Evolutionary conservation across 2,113 vertebrate species (phyloP), one percentile per base, ranked within the genome.

Genomic region (rabbit (Oryctolagus cuniculus)): DNA sequence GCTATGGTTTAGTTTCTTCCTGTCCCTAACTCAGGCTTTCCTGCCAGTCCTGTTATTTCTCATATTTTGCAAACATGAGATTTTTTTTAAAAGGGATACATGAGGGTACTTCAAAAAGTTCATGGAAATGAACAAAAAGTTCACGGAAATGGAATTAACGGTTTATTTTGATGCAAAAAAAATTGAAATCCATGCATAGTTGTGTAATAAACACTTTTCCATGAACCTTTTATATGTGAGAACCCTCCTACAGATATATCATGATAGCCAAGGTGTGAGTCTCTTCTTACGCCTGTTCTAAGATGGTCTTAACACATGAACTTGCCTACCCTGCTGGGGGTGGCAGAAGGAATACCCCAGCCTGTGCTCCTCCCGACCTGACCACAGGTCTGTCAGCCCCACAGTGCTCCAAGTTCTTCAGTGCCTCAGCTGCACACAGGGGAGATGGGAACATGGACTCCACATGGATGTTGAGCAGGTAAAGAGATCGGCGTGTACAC

Each of bases 401-500:
- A 34, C 21, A 2, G 58, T 4, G 29, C 25, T 29, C 34, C 27
- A 70, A 51, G 21, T 19, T 89, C 55, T 34, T 58, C 21, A 13
- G 36, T 53, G 12, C 15, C 27, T 89, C 77, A 22, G 29, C 29
- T 55, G 69, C 17, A 21, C 34, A 70, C 25, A 66, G 13, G 22
- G 25, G 22, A 11, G 27, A 31, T 12, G 51, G 88, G 6, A 11
- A 34, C 2, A 12, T 0, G 22, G 31, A 27, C 34, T 5, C 38
- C 38, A 87, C 22, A 2, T 0, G 0, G 10, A 25, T 5, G n/a
- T 2, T 44, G 63, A 78, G 17, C 3, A 29, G 80, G 25, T 78
- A 36, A 34, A 66, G 44, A 75, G 3, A 53, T 1, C 24, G 27
- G 21, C 11, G 0, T 2, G 36, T 1, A 0, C 5, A n/a, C 11